Base-by-base conservation (phyloP, 2,888 invertebrate genomes). In the Cremastobaeus sp. region DNA sequence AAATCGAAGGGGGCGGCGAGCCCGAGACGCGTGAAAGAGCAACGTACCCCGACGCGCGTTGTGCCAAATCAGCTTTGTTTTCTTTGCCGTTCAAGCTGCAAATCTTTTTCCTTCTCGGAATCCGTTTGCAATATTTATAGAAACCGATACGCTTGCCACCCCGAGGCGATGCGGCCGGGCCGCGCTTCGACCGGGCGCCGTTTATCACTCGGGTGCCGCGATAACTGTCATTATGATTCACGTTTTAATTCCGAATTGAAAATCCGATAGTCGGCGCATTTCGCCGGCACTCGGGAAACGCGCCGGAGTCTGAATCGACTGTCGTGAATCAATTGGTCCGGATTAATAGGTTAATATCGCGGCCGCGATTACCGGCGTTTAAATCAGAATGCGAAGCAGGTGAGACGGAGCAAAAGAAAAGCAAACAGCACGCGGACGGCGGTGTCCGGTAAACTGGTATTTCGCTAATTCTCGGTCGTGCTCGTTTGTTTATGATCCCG, bases 101-200 rank as follows among this genome's bases (percentile, higher is more conserved):
- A 64, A 54, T 72, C 64, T 77, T 78, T 78, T 78, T 76, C 72
- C 65, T 77, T 78, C 78, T 72, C 35, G 76, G 79, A 80, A 78
- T 77, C 68, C 74, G 72, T 59, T 72, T 75, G 77, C 78, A 78
- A 81, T 82, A 81, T 82, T 82, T 81, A 79, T 81, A 81, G 78
- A 80, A 78, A 76, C 72, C 77, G 78, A 80, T 81, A 77, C 68
- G 59, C 54, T 55, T 52, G 55, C 60, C 68, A 57, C 66, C 50
- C 52, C 68, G 55, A 39, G 47, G 21, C 55, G 14, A 37, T 55
- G 30, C 47, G 59, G 48, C 54, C 39, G 21, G 34, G 18, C 45
- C 32, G 47, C 28, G 59, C 65, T 60, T 60, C 32, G 64, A 64
- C 70, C 34, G 55, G 55, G 25, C 62, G 48, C 48, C 64, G 48